Base-by-base conservation (phyloP, 2,797 vertebrate species). In the Peromyscus aztecus region DNA sequence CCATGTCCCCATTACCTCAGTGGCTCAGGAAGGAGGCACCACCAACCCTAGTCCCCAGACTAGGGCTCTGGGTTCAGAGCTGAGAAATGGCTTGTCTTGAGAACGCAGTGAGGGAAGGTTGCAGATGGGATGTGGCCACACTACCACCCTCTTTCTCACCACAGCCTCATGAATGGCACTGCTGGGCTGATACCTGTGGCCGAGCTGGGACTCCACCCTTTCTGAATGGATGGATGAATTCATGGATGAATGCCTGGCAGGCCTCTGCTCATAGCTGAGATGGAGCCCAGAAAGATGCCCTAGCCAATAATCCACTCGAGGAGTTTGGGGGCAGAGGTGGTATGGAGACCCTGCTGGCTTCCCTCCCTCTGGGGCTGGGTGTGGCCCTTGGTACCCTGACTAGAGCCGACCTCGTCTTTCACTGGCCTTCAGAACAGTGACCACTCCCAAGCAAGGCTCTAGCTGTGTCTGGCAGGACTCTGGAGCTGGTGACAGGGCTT, bases 321-420 rank as follows among this genome's bases (percentile, higher is more conserved):
- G 86, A 40, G 77, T 0, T 4, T 10, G 1, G 0, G 14, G 37
- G n/a, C 46, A 61, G 49, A 37, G 49, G 55, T 0, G 0, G 24
- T 78, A 10, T 0, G 5, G 59, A 91, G 91, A 29, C 59, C n/a
- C 65, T 63, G 11, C 29, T 8, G 31, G 87, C 73, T 69, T 77
- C 73, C 73, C 73, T 88, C 61, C 91, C 49, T 71, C 19, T 13
- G 10, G 29, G 76, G 55, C 55, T 55, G 65, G 71, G 16, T 1
- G 2, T 27, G 49, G n/a, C 52, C 34, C 24, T 31, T 31, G 24
- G 69, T 40, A 19, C 43, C 17, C 69, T 9, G 0, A 40, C 57
- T 13, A 55, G 77, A 24, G 13, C 43, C 11, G 6, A 69, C 49
- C 46, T 73, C 46, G 9, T 34, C 76, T 77, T 55, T 80, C 17